Percentiles rank a stretch among this genome's conserved stretches.
phyloP scores from a whole-genome alignment of 2,888 invertebrate species.

The Sympetrum striolatum region DNA sequence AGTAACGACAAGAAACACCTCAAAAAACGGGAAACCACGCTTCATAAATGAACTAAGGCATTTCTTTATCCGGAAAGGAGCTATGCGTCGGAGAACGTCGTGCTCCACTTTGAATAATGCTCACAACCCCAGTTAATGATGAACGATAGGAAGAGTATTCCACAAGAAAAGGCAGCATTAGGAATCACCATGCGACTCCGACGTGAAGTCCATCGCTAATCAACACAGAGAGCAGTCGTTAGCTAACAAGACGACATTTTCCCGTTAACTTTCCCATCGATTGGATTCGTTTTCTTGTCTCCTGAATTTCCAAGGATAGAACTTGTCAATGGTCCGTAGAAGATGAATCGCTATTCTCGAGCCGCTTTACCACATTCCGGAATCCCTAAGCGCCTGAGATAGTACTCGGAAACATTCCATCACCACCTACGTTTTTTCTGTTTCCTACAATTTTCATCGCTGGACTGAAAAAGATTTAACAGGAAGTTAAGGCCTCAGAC shows the following conservation, averaged over 20 bases:
- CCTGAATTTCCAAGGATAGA: background rate
- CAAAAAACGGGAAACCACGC: no score
- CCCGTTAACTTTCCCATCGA: background rate
- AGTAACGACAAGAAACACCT: no score
- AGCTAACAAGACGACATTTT: background rate
- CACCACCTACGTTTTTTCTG: no score
- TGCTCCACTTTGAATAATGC: background rate
- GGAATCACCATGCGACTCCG: background rate
- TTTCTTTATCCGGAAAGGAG: no score
- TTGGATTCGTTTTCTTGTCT: background rate
- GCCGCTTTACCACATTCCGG: background rate
- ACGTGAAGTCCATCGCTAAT: background rate
- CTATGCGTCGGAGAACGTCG: no score
- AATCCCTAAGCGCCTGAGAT: background rate
- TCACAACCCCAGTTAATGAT: background rate
- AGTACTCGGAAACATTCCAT: no score
- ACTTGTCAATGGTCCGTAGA: background rate
- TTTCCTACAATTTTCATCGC: no score
- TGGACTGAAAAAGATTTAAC: no score
- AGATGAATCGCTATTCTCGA: background rate
- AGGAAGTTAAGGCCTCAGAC: no score
- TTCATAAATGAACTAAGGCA: no score
- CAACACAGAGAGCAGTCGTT: background rate
- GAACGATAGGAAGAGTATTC: background rate
- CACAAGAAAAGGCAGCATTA: background rate